Percentiles rank a stretch among this genome's conserved stretches.
Conservation (phyloP, 23 tunicate genomes). For the Oikopleura vanhoeffeni region DNA sequence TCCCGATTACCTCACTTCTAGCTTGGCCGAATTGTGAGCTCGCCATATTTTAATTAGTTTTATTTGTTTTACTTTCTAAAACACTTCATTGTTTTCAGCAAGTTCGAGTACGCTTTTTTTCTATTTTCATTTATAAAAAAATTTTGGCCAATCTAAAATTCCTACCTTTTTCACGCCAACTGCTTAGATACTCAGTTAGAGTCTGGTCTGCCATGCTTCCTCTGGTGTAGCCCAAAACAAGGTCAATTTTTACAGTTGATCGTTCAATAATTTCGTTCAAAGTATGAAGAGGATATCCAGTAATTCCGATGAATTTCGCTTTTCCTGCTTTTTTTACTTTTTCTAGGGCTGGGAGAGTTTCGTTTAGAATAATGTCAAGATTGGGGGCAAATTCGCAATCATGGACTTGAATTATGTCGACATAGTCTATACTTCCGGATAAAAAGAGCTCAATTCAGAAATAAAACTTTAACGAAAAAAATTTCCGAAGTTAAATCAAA, state of each 20-base stretch:
- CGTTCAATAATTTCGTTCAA: constrained; percentile 38
- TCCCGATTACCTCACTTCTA: too few relatives aligned
- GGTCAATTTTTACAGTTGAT: constrained; percentile 52
- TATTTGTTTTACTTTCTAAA: too few relatives aligned
- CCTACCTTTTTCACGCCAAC: constrained; percentile 25
- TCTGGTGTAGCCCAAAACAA: constrained; percentile 58
- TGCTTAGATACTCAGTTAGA: constrained; percentile 29
- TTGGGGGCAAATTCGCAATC: constrained; percentile 63
- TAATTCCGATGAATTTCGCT: constrained; percentile 51
- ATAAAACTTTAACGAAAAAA: too few relatives aligned
- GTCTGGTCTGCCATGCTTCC: constrained; percentile 51
- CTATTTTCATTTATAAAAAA: too few relatives aligned
- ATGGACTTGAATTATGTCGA: constrained; percentile 73
- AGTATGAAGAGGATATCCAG: constrained; percentile 49
- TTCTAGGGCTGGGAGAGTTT: constrained; percentile 64
- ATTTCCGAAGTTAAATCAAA: too few relatives aligned
- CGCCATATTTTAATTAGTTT: too few relatives aligned
- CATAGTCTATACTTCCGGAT: too few relatives aligned
- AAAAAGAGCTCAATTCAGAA: too few relatives aligned
- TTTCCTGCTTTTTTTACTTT: constrained; percentile 59
- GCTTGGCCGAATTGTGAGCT: too few relatives aligned
- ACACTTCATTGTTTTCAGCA: too few relatives aligned
- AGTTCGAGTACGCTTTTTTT: too few relatives aligned
- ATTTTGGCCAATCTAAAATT: too few relatives aligned
- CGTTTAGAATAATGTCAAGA: constrained; percentile 34